Conservation (phyloP, 2,113 vertebrate genomes). For the Atractosteus spatula region DNA sequence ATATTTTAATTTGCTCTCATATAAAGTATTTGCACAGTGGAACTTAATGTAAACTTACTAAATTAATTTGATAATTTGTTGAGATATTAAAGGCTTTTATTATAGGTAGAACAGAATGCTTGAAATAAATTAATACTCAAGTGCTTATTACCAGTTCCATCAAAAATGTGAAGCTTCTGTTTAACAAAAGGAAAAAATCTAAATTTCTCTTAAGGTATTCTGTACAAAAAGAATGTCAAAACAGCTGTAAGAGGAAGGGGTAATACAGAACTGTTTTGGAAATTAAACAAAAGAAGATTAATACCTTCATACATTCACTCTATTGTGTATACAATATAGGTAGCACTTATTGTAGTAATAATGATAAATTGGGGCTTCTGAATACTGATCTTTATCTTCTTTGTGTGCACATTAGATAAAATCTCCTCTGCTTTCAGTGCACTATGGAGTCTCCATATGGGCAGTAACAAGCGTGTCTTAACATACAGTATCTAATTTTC, state of each 20-base stretch:
- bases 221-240: constrained; percentile 2
- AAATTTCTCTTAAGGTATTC: constrained; percentile 11
- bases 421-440: not conserved
- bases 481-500: not conserved
- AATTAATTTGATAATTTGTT: constrained; percentile 24
- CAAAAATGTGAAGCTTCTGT: constrained; percentile 17
- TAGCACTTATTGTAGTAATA: constrained; percentile 19
- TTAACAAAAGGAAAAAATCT: constrained; percentile 17
- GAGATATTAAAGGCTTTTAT: constrained; percentile 6
- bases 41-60: constrained; percentile 15
- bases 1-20: constrained; percentile 20
- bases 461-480: not conserved
- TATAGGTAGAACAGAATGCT: constrained; percentile 12
- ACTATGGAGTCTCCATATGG: not conserved
- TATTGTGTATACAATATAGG: not conserved
- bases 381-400: constrained; percentile 16
- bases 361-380: constrained; percentile 11
- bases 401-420: not conserved
- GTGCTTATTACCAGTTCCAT: constrained; percentile 21
- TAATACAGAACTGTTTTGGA: not conserved
- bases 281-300: constrained; percentile 14
- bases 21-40: constrained; percentile 10
- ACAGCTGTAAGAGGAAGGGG: not conserved
- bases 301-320: not conserved
- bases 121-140: constrained; percentile 24